These are phyloP conservation scores for Brachystomella parvula DNA, from an alignment of 1,140 invertebrate genomes.

Conservation along the genomic window DNA sequence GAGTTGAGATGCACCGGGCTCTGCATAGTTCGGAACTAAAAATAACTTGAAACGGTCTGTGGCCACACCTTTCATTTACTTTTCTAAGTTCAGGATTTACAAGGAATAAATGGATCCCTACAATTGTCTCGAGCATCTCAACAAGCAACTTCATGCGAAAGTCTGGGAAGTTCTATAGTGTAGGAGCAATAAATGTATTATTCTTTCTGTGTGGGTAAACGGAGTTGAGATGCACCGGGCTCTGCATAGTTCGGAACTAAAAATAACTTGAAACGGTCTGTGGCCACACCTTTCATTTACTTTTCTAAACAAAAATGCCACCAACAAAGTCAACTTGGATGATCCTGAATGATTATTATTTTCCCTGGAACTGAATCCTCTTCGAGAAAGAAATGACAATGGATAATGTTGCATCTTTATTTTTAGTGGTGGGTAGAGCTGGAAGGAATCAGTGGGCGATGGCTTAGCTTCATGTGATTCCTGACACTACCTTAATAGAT, in stretches of 20 bases:
- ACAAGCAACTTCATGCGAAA: neutral
- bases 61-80: neutral
- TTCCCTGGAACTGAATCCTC: neutral
- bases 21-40: neutral
- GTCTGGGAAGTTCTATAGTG: neutral
- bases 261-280: neutral
- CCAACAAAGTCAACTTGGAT: neutral
- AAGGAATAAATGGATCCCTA: too few species aligned
- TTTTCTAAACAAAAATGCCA: neutral
- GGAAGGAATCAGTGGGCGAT: neutral
- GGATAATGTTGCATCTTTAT: neutral
- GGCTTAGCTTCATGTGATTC: neutral
- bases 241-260: neutral
- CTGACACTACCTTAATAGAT: constrained; percentile 16
- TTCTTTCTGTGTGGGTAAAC: neutral
- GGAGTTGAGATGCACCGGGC: neutral
- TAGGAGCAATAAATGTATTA: neutral
- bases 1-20: neutral
- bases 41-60: neutral
- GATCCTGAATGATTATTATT: neutral
- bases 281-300: neutral
- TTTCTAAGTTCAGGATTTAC: too few species aligned
- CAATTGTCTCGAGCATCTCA: too few species aligned
- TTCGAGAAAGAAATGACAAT: neutral
- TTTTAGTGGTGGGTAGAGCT: neutral